These are phyloP conservation scores for Clupea harengus DNA, from an alignment of 2,113 vertebrate genomes.

Conservation along the genomic window DNA sequence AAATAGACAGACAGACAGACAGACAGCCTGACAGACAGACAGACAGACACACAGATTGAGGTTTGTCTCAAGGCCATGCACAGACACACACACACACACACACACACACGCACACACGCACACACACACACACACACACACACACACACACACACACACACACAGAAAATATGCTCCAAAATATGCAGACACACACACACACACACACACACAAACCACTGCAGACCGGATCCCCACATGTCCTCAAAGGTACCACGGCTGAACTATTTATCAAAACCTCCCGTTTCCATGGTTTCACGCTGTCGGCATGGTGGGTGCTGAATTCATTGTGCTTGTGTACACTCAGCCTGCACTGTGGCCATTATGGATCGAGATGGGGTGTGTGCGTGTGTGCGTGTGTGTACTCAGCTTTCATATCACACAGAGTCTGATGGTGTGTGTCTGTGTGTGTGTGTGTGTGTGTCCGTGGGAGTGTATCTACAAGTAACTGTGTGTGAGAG, in stretches of 20 bases:
- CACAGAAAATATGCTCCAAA: neutral
- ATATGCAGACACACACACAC: neutral
- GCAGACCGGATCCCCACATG: neutral
- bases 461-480: neutral
- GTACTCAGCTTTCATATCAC: neutral
- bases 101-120: neutral
- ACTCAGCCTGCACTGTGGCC: neutral
- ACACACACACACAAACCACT: neutral
- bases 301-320: neutral
- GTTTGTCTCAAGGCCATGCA: neutral
- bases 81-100: neutral
- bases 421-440: neutral
- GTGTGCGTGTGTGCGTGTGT: neutral
- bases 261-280: conserved; percentile 18
- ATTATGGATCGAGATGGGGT: neutral
- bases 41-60: neutral
- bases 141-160: neutral
- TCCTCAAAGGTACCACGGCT: neutral
- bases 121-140: neutral
- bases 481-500: neutral
- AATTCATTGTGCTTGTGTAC: neutral
- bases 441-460: neutral
- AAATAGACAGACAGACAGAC: neutral
- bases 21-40: neutral
- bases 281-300: conserved; percentile 24